Evolutionary conservation across 2,888 invertebrate species (phyloP).

Genomic region (Synergus japonicus): DNA sequence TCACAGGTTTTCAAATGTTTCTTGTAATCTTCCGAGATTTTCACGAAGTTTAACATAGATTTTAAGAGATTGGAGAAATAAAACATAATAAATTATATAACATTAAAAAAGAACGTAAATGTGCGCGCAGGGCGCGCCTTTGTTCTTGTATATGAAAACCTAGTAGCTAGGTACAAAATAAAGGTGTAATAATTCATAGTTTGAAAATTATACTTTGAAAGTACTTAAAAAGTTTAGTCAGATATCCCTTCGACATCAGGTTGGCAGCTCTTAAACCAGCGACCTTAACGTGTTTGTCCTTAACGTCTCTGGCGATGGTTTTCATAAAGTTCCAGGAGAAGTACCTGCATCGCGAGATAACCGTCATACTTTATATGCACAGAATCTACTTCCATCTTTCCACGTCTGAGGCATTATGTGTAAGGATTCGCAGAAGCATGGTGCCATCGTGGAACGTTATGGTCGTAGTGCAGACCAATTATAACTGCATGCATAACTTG

Average conservation of each 20-base stretch:
- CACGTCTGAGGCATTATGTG: constrained; percentile 60
- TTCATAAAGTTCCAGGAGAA: constrained; percentile 35
- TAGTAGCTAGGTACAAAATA: background rate
- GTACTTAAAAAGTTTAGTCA: constrained; percentile 26
- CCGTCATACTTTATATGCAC: constrained; percentile 59
- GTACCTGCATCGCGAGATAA: constrained; percentile 56
- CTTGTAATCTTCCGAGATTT: too few relatives aligned
- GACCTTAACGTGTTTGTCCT: constrained; percentile 25
- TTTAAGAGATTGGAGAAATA: too few relatives aligned
- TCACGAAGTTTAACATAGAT: too few relatives aligned
- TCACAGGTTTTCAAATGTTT: too few relatives aligned
- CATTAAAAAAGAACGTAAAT: too few relatives aligned
- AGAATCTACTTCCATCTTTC: constrained; percentile 59
- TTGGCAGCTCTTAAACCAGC: constrained; percentile 9
- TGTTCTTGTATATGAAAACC: background rate
- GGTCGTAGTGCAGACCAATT: constrained; percentile 51
- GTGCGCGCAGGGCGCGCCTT: too few relatives aligned
- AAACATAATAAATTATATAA: too few relatives aligned
- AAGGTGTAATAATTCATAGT: background rate
- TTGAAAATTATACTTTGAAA: background rate
- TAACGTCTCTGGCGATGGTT: constrained; percentile 20
- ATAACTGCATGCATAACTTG: constrained; percentile 51
- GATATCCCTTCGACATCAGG: constrained; percentile 26
- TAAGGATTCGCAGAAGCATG: constrained; percentile 56
- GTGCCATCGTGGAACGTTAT: constrained; percentile 27